phyloP scores from a whole-genome alignment of 2,113 vertebrate species.

The Tachycineta bicolor region DNA sequence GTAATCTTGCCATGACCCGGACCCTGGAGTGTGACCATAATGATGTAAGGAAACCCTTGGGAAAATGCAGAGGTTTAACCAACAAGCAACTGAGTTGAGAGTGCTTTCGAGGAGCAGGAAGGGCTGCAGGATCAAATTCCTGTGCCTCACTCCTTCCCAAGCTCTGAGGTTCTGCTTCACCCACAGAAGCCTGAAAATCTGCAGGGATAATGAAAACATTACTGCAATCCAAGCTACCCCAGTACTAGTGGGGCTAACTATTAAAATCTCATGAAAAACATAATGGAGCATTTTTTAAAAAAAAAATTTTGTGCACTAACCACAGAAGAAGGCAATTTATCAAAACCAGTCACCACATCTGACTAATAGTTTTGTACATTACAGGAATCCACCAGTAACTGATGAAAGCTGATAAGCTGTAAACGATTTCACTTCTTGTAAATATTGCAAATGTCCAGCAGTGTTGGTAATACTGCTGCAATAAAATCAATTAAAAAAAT shows the following conservation, averaged over 20 bases:
- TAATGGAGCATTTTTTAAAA: constrained; percentile 3
- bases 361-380: constrained; percentile 49
- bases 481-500: background rate
- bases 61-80: background rate
- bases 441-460: constrained; percentile 33
- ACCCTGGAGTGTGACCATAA: background rate
- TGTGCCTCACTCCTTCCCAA: background rate
- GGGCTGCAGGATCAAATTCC: background rate
- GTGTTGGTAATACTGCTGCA: constrained; percentile 3
- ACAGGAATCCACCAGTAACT: constrained; percentile 13
- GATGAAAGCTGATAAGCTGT: constrained; percentile 44
- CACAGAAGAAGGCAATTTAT: constrained; percentile 44
- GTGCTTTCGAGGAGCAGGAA: background rate
- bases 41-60: background rate
- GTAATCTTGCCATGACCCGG: background rate
- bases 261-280: constrained; percentile 59
- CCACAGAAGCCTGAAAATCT: constrained; percentile 15
- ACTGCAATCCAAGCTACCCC: background rate
- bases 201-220: constrained; percentile 9
- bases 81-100: background rate
- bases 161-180: background rate
- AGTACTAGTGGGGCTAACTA: background rate
- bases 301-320: background rate
- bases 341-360: constrained; percentile 42
- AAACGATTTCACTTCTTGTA: constrained; percentile 27